These are phyloP conservation scores for Pherbina coryleti DNA, from an alignment of 2,888 invertebrate genomes.

Conservation along the genomic window DNA sequence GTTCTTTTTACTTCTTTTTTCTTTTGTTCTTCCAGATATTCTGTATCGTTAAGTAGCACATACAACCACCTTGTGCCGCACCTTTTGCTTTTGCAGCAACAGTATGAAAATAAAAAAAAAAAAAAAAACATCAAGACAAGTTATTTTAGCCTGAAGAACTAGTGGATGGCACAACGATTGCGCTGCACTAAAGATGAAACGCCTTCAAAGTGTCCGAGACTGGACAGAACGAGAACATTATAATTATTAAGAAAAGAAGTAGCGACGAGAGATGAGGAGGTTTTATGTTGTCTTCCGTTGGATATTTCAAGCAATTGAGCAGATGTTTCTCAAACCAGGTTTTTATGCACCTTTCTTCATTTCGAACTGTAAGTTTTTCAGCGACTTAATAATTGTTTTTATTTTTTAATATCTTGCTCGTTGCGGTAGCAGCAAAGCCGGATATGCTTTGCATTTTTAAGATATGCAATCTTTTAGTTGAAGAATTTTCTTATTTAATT, in stretches of 20 bases:
- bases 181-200: not conserved
- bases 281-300: not conserved
- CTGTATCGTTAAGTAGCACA: no score
- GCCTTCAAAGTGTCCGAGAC: not conserved
- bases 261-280: not conserved
- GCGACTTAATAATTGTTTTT: not conserved
- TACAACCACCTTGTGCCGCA: no score
- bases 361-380: not conserved
- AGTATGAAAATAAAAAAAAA: no score
- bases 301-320: not conserved
- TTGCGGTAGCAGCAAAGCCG: not conserved
- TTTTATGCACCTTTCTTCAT: not conserved
- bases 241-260: not conserved
- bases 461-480: no score
- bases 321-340: conserved; percentile 7
- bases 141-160: not conserved
- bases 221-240: not conserved
- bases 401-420: not conserved
- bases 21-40: no score
- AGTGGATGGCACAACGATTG: not conserved
- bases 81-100: no score
- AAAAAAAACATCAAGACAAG: not conserved
- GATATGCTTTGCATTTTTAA: no score
- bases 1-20: not conserved
- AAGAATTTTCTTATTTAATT: no score